Percentiles rank a stretch among this genome's conserved stretches.
These are phyloP conservation scores for Papilio protenor DNA, from an alignment of 2,888 invertebrate genomes.

Conservation along the genomic window DNA sequence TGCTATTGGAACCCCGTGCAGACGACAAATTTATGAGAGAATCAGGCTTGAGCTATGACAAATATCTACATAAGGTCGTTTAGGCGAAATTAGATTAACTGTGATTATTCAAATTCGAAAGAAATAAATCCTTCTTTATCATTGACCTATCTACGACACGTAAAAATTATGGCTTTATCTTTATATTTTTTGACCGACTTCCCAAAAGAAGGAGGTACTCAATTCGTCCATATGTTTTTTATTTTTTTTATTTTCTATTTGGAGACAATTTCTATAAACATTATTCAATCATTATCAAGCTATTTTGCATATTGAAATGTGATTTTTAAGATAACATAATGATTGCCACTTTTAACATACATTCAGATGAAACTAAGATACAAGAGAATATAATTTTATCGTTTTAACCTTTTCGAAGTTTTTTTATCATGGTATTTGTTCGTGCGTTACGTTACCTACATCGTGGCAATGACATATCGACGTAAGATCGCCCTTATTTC, in stretches of 20 bases:
- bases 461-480: slow-evolving; percentile 22
- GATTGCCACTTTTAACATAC: no score
- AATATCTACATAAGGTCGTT: slow-evolving; percentile 62
- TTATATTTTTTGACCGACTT: no score
- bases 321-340: no score
- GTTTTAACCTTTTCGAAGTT: not conserved
- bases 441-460: not conserved
- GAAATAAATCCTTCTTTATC: slow-evolving; percentile 37
- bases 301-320: no score
- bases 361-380: not conserved
- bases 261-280: not conserved
- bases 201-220: no score
- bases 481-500: slow-evolving; percentile 39
- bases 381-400: not conserved
- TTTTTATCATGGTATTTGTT: not conserved
- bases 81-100: slow-evolving; percentile 58
- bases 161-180: not conserved
- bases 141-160: not conserved
- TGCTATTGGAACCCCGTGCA: slow-evolving; percentile 69
- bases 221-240: no score
- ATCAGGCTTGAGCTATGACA: slow-evolving; percentile 61
- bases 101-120: slow-evolving; percentile 44
- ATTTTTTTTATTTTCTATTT: not conserved
- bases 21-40: slow-evolving; percentile 71
- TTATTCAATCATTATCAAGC: not conserved